phyloP scores from a whole-genome alignment of 2,797 vertebrate genomes.

The Chloroceryle inda region DNA sequence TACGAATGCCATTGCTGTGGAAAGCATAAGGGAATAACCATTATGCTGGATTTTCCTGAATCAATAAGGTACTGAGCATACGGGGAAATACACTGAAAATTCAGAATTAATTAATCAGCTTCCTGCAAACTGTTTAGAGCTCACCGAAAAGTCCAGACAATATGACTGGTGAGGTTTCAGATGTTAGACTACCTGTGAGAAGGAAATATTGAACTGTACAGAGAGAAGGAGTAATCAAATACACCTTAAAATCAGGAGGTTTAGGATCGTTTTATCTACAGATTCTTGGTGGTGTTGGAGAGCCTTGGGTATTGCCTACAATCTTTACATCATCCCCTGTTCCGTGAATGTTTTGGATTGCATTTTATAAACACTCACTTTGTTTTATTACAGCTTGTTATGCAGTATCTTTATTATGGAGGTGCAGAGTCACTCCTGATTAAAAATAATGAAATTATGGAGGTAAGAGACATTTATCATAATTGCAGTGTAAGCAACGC shows the following conservation, averaged over 20 bases:
- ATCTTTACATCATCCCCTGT: neutral
- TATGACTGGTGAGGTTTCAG: neutral
- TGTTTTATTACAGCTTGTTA: slow-evolving; percentile 91
- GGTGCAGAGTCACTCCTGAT: slow-evolving; percentile 96
- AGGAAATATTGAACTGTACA: neutral
- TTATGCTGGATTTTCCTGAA: neutral
- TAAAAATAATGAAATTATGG: slow-evolving; percentile 98
- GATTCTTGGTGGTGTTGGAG: neutral
- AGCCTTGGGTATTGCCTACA: neutral
- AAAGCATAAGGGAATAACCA: neutral
- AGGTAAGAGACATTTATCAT: slow-evolving; percentile 84
- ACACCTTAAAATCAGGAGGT: neutral
- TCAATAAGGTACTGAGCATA: neutral
- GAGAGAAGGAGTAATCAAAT: neutral
- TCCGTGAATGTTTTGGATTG: neutral
- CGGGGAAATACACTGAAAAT: neutral
- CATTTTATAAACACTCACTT: slow-evolving; percentile 7
- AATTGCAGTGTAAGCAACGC: neutral
- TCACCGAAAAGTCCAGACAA: neutral
- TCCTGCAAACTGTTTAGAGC: neutral
- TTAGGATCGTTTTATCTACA: neutral
- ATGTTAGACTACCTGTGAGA: neutral
- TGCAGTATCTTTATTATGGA: slow-evolving; percentile 98
- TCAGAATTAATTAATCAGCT: neutral
- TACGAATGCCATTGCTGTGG: neutral